Conservation (phyloP, 2,888 invertebrate genomes). For the Ischnura elegans region DNA sequence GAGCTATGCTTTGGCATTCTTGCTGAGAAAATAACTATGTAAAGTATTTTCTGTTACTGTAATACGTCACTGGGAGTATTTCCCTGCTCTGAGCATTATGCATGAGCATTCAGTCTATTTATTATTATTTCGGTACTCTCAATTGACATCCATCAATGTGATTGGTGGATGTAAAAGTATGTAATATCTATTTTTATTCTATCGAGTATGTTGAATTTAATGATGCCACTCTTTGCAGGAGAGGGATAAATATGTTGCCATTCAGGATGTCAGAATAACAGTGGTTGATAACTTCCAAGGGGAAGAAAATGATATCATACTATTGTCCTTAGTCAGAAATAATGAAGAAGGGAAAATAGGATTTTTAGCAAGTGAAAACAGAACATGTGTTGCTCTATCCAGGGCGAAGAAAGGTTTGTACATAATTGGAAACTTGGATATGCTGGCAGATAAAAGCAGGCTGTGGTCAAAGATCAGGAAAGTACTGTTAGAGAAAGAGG, state of each 20-base stretch:
- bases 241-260: constrained; percentile 70
- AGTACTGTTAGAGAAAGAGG: constrained; percentile 78
- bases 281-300: constrained; percentile 77
- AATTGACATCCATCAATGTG: no score
- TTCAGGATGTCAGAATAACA: constrained; percentile 74
- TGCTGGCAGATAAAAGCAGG: constrained; percentile 72
- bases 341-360: constrained; percentile 73
- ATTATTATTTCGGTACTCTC: no score
- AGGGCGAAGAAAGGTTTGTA: constrained; percentile 76
- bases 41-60: neutral
- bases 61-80: no score
- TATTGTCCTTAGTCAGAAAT: constrained; percentile 76
- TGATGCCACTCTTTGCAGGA: constrained; percentile 28
- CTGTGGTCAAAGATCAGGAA: constrained; percentile 79
- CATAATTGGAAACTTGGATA: constrained; percentile 75
- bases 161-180: no score
- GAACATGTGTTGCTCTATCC: constrained; percentile 74
- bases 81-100: no score
- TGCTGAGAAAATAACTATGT: no score
- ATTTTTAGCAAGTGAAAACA: constrained; percentile 73
- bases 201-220: constrained; percentile 12
- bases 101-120: no score
- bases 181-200: no score
- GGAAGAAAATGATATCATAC: constrained; percentile 75
- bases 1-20: no score